These are phyloP conservation scores for Dendrocincla fuliginosa DNA, from an alignment of 2,797 vertebrate species.

Conservation along the genomic window DNA sequence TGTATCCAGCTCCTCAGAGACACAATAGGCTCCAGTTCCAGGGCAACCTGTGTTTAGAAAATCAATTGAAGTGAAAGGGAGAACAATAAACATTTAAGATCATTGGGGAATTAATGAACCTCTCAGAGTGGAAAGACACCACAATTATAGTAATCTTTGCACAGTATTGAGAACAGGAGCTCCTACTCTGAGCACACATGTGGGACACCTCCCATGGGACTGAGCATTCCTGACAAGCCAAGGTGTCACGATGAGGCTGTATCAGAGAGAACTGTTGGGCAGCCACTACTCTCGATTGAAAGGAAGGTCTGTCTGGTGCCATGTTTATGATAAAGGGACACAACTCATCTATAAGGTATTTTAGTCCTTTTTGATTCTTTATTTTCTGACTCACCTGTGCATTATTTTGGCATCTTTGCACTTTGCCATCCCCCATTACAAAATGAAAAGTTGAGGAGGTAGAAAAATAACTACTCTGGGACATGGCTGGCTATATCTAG, in stretches of 20 bases:
- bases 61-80: background rate
- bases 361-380: background rate
- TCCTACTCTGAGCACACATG: background rate
- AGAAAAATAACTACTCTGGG: background rate
- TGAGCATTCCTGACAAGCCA: background rate
- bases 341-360: background rate
- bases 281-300: background rate
- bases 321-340: background rate
- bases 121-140: background rate
- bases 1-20: background rate
- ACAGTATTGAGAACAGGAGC: background rate
- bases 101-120: background rate
- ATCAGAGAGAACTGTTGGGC: background rate
- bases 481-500: background rate
- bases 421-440: background rate
- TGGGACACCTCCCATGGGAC: background rate
- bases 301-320: background rate
- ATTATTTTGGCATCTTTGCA: background rate
- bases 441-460: rapidly evolving
- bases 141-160: background rate
- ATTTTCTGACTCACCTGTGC: background rate
- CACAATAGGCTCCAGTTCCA: background rate
- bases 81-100: background rate
- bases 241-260: background rate
- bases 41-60: background rate